Conservation (phyloP, 1,140 invertebrate species). For the Cydia amplana region DNA sequence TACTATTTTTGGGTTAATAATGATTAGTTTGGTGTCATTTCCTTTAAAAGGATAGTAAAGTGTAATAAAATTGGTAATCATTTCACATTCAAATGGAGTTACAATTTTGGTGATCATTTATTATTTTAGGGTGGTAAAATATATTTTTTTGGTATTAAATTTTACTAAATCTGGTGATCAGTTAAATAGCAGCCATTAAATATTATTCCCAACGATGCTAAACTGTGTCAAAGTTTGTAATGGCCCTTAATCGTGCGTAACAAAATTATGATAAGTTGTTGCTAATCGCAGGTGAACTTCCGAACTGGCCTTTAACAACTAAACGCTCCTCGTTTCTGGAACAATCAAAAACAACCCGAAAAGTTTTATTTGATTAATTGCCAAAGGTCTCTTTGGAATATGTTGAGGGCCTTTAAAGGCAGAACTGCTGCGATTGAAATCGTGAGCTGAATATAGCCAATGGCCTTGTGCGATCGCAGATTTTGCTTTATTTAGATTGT, state of each 20-base stretch:
- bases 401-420: background rate
- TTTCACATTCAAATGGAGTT: too few relatives aligned
- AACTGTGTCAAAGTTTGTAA: background rate
- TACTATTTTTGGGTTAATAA: too few relatives aligned
- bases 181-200: too few relatives aligned
- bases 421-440: background rate
- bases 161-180: too few relatives aligned
- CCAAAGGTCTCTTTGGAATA: background rate
- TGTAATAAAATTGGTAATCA: too few relatives aligned
- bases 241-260: background rate
- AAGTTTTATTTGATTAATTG: conserved; percentile 17
- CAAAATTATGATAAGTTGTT: background rate
- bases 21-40: too few relatives aligned
- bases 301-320: background rate
- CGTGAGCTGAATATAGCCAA: background rate
- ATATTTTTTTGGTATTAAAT: too few relatives aligned
- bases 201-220: background rate
- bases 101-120: too few relatives aligned
- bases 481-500: too few relatives aligned
- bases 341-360: conserved; percentile 8
- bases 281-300: conserved; percentile 13
- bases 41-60: too few relatives aligned
- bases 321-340: conserved; percentile 6
- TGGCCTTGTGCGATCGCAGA: background rate
- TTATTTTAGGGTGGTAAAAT: too few relatives aligned